Base-by-base conservation (phyloP, 2,888 invertebrate species). In the Muschampia staudingeri region DNA sequence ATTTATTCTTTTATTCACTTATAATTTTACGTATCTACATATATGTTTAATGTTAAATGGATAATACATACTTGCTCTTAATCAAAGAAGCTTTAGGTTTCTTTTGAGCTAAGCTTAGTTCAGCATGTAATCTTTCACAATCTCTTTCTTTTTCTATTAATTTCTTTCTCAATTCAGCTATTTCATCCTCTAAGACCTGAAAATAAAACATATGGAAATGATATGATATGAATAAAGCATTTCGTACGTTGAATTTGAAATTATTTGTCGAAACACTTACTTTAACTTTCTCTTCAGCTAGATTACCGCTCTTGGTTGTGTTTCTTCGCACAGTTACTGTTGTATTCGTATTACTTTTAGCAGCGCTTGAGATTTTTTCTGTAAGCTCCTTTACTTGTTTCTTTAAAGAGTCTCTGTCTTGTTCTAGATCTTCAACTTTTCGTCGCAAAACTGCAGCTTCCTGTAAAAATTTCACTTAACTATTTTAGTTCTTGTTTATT, bases 341-440 rank as follows among this genome's bases (percentile, higher is more conserved):
- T 61, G 95, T 89, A 86, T 92, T 94, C 3, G 92, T 91, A 76
- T 91, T 91, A 19, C 93, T 92, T 90, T 96, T 97, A 42, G 92
- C 91, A 73, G 93, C 96, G 34, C 94, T 94, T 70, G 97, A 96
- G 40, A 98, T 92, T 94, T 98, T 98, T 5, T 98, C 98, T 86
- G 98, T 98, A 42, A 99, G 95, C 86, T 98, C 98, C 88, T 98
- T 98, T 11, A 98, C 97, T 96, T 98, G 98, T 88, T 98, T 98
- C 91, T 98, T 98, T 16, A 98, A 94, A 72, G 97, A 97, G 82
- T 98, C 98, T 90, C 98, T 98, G 90, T 99, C 98, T 86, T 97
- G 97, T 95, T 99, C 99, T 86, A 98, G 95, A 88, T 98, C 98
- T 93, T 98, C 98, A 81, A 99, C 98, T 95, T 99, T 99, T 86